Base-by-base conservation (phyloP, 2,797 vertebrate species). In the Ptychadena robeensis region DNA sequence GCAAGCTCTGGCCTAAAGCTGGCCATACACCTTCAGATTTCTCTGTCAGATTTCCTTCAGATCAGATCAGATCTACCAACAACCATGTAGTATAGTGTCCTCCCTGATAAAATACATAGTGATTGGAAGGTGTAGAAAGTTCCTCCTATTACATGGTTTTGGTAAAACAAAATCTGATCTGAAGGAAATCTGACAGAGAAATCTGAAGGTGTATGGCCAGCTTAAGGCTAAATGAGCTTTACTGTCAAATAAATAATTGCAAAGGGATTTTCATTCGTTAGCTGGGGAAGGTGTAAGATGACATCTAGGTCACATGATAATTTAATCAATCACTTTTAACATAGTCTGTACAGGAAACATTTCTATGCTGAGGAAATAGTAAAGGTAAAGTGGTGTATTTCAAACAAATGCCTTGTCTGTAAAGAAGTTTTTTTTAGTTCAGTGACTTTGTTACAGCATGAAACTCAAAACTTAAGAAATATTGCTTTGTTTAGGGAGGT, bases 161-260 rank as follows among this genome's bases (percentile, higher is more conserved):
- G n/a, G n/a, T n/a, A n/a, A n/a, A n/a, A n/a, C n/a, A n/a, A n/a
- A n/a, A n/a, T n/a, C n/a, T n/a, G n/a, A n/a, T n/a, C n/a, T n/a
- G n/a, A n/a, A n/a, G n/a, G n/a, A n/a, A n/a, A n/a, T n/a, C n/a
- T n/a, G n/a, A n/a, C n/a, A n/a, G n/a, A n/a, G n/a, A n/a, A n/a
- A n/a, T n/a, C n/a, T n/a, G n/a, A n/a, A n/a, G n/a, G n/a, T n/a
- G n/a, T n/a, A n/a, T n/a, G n/a, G n/a, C n/a, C n/a, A n/a, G n/a
- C n/a, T n/a, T n/a, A n/a, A 14, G 63, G 27, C 63, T 65, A 65
- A 65, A 65, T 32, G 14, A 28, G 27, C 25, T 65, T 65, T 65
- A 65, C 31, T 65, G 63, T 65, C 63, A 65, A 65, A 31, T 65
- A 53, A n/a, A 53, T 53, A 53, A 53, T 53, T 53, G 44, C 22